A percentile compares a stretch with the other conserved stretches of the same genome.
Conservation (phyloP, 2,113 vertebrate genomes). For the Siphamia tubifer region DNA sequence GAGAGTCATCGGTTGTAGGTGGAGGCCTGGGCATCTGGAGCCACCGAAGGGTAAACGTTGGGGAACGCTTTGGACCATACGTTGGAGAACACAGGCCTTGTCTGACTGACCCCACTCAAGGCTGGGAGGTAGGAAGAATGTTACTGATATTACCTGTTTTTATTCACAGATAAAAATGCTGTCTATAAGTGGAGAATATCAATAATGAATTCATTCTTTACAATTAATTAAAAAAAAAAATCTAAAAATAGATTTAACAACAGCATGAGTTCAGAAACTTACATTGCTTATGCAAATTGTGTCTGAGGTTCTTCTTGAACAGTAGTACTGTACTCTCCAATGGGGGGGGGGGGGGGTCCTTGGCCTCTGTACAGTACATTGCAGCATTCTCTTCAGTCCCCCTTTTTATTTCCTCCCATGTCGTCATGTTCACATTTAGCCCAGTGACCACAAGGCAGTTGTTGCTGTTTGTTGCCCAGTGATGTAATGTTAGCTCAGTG, state of each 20-base stretch:
- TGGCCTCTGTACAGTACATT: slow-evolving; percentile 19
- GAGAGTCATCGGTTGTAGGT: slow-evolving; percentile 85
- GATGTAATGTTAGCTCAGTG: slow-evolving; percentile 68
- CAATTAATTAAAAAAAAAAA: no score
- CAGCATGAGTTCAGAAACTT: neutral
- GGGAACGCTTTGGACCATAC: slow-evolving; percentile 93
- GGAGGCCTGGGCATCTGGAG: slow-evolving; percentile 92
- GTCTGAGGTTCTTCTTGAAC: slow-evolving; percentile 2
- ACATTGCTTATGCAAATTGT: slow-evolving; percentile 1
- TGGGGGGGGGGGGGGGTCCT: neutral
- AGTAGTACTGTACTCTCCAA: slow-evolving; percentile 12
- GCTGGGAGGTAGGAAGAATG: slow-evolving; percentile 91
- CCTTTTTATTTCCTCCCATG: slow-evolving; percentile 49
- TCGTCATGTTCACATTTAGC: slow-evolving; percentile 63
- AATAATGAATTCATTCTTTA: neutral
- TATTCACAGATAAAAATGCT: no score
- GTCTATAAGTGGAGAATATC: neutral
- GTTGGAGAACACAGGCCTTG: slow-evolving; percentile 82
- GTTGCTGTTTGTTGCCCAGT: slow-evolving; percentile 52
- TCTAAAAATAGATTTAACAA: neutral
- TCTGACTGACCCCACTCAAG: slow-evolving; percentile 83
- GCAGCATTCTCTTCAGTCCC: slow-evolving; percentile 21
- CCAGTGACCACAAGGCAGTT: slow-evolving; percentile 54
- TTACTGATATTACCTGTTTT: neutral
- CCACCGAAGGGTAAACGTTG: slow-evolving; percentile 87